Evolutionary conservation across 2,797 vertebrate species (phyloP).

Genomic region (Amniataba percoides): DNA sequence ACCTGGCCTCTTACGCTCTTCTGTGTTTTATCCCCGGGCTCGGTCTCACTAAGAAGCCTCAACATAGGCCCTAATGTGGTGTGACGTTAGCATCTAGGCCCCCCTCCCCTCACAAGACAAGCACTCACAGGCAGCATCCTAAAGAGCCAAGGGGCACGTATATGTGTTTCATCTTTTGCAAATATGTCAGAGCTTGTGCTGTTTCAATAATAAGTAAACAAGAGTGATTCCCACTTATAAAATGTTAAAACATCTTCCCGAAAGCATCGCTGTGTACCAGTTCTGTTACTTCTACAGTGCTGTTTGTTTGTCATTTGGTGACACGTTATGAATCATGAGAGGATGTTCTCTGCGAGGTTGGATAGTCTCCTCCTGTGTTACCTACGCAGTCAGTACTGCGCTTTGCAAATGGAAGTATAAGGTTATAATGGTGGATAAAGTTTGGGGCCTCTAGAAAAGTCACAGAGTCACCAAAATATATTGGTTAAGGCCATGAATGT

Average conservation of each 20-base stretch:
- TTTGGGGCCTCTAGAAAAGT: conserved; percentile 2
- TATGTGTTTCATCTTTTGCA: conserved; percentile 31
- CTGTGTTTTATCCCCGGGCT: conserved; percentile 49
- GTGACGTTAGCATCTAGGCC: conserved; percentile 44
- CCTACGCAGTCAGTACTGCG: background rate
- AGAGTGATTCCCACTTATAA: conserved; percentile 7
- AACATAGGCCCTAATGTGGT: conserved; percentile 44
- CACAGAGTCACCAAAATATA: background rate
- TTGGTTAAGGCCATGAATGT: background rate
- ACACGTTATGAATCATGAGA: conserved; percentile 6
- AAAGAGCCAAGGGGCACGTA: conserved; percentile 21
- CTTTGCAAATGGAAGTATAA: background rate
- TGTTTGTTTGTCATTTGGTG: conserved; percentile 2
- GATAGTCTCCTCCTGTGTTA: background rate
- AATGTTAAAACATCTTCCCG: background rate
- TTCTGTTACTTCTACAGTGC: background rate
- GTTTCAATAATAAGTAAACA: conserved; percentile 22
- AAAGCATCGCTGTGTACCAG: background rate
- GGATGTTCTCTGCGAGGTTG: background rate
- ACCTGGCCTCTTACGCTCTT: conserved; percentile 59
- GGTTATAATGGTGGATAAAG: background rate
- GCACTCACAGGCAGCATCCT: conserved; percentile 31
- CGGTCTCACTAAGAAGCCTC: conserved; percentile 32
- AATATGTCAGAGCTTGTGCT: conserved; percentile 30
- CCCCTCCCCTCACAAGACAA: conserved; percentile 17